Conservation (phyloP, 2,797 vertebrate genomes). For the Myripristis murdjan region DNA sequence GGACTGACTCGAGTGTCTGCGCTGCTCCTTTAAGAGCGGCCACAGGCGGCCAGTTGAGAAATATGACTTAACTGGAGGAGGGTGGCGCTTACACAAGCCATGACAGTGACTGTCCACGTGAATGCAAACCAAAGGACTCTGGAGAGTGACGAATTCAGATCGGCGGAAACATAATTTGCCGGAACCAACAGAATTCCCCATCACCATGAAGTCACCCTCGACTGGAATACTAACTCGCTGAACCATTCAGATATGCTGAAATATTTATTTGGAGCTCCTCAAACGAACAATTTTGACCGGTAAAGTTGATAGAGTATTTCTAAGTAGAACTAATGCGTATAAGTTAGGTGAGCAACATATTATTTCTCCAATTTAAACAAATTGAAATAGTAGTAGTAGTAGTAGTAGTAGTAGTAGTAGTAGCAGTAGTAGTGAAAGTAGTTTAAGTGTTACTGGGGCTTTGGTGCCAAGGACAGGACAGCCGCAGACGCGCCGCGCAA, state of each 20-base stretch:
- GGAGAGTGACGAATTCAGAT: slow-evolving; percentile 28
- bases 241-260: background rate
- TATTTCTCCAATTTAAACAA: background rate
- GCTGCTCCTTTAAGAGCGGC: slow-evolving; percentile 81
- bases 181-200: slow-evolving; percentile 1
- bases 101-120: slow-evolving; percentile 66
- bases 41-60: slow-evolving; percentile 58
- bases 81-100: slow-evolving; percentile 69
- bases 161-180: slow-evolving; percentile 46
- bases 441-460: background rate
- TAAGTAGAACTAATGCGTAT: background rate
- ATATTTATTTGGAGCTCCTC: slow-evolving; percentile 8
- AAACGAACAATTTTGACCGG: too few relatives aligned
- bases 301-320: background rate
- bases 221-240: background rate
- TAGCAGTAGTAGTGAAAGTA: too few relatives aligned
- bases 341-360: background rate
- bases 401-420: background rate
- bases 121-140: slow-evolving; percentile 25
- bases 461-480: slow-evolving; percentile 17
- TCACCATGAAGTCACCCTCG: background rate
- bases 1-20: background rate
- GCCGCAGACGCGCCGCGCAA: background rate
- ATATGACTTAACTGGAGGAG: slow-evolving; percentile 48
- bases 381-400: background rate